Percentiles rank a stretch among this genome's conserved stretches.
These are phyloP conservation scores for Polymixis lichenea DNA, from an alignment of 2,888 invertebrate species.

Conservation along the genomic window DNA sequence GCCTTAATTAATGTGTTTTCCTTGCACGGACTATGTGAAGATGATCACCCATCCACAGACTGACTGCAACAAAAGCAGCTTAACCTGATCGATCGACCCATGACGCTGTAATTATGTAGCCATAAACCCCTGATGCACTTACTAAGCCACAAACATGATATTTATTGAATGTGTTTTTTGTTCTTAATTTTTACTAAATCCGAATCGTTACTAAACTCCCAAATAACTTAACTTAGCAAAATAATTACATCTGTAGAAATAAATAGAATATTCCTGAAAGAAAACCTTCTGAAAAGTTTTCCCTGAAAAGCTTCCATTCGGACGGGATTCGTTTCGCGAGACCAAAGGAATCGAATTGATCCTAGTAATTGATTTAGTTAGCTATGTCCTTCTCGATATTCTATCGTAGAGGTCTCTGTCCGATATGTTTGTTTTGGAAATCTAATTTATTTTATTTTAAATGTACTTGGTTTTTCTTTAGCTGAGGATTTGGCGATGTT, in stretches of 20 bases:
- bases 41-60: no score
- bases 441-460: constrained; percentile 54
- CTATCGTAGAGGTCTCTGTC: constrained; percentile 41
- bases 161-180: no score
- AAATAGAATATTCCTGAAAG: constrained; percentile 36
- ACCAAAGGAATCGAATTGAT: constrained; percentile 65
- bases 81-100: no score
- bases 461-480: constrained; percentile 13
- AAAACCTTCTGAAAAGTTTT: constrained; percentile 49
- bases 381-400: constrained; percentile 58
- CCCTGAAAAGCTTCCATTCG: constrained; percentile 54
- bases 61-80: no score
- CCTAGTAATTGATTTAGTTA: constrained; percentile 67
- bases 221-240: constrained; percentile 20
- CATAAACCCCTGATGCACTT: no score
- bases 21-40: no score
- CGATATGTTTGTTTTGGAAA: constrained; percentile 55
- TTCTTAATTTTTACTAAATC: background rate
- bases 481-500: constrained; percentile 12
- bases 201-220: background rate
- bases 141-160: background rate
- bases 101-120: no score
- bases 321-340: constrained; percentile 47
- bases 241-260: constrained; percentile 30
- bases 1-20: no score